phyloP scores from a whole-genome alignment of 2,888 invertebrate species.

The Strigamia transsilvanica region DNA sequence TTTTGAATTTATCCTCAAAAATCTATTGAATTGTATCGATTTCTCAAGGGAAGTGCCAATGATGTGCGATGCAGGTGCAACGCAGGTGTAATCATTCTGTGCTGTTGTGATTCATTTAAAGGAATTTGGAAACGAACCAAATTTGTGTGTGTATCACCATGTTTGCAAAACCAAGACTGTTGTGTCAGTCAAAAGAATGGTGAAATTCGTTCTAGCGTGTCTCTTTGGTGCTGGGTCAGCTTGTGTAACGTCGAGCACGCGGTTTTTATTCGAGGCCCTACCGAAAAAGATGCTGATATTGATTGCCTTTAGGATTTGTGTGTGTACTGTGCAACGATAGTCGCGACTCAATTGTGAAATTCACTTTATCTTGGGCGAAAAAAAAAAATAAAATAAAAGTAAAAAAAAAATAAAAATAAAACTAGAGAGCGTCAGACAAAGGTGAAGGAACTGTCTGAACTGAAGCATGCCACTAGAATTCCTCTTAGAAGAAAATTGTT shows the following conservation, averaged over 20 bases:
- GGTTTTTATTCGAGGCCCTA: background rate
- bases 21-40: conserved; percentile 6
- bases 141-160: background rate
- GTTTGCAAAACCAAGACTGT: background rate
- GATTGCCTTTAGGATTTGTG: conserved; percentile 14
- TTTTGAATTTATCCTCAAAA: background rate
- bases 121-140: conserved; percentile 24
- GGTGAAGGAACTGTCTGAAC: conserved; percentile 2
- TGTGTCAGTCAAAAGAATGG: conserved; percentile 23
- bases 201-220: conserved; percentile 20
- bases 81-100: conserved; percentile 26
- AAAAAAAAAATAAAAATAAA: too few relatives aligned
- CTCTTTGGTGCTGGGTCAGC: conserved; percentile 25
- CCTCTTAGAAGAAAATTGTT: background rate
- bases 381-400: background rate
- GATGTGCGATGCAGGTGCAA: conserved; percentile 5
- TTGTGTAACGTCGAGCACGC: conserved; percentile 22
- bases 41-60: background rate
- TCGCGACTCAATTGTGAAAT: conserved; percentile 27
- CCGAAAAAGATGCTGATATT: conserved; percentile 25
- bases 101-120: background rate
- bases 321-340: conserved; percentile 4
- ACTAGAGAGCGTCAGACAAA: background rate
- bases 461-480: background rate
- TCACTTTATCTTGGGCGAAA: background rate